Percentiles rank a stretch among this genome's conserved stretches.
Conservation (phyloP, 2,888 invertebrate species). For the Aphrophora alni region DNA sequence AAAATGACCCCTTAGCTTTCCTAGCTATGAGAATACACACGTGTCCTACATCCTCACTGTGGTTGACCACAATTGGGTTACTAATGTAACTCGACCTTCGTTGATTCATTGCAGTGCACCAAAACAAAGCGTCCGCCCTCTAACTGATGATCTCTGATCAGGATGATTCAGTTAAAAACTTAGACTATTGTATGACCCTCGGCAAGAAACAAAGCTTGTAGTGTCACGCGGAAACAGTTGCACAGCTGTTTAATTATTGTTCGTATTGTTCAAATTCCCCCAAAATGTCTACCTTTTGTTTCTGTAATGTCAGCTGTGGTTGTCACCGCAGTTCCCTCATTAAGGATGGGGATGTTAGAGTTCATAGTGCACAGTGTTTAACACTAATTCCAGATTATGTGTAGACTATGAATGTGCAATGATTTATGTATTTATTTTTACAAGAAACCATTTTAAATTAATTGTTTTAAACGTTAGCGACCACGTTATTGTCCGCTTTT, state of each 20-base stretch:
- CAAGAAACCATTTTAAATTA: no score
- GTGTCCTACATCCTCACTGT: background rate
- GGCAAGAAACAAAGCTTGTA: background rate
- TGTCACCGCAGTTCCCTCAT: background rate
- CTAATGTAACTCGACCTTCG: background rate
- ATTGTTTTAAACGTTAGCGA: no score
- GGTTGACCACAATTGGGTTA: background rate
- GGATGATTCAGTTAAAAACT: background rate
- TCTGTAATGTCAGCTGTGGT: background rate
- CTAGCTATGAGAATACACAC: background rate
- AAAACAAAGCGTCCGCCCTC: background rate
- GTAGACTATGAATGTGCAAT: no score
- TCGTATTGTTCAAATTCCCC: background rate
- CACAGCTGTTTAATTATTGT: constrained; percentile 2
- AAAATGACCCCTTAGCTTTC: background rate
- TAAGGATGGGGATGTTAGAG: no score
- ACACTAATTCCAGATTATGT: no score
- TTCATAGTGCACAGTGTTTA: no score
- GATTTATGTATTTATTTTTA: no score
- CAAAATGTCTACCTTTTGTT: background rate
- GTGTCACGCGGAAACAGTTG: background rate
- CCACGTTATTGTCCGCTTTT: no score
- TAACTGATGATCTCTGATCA: no score
- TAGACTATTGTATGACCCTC: background rate
- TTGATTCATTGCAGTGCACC: background rate